Evolutionary conservation across 2,113 vertebrate genomes (phyloP).

Genomic region (Syngnathus typhle): DNA sequence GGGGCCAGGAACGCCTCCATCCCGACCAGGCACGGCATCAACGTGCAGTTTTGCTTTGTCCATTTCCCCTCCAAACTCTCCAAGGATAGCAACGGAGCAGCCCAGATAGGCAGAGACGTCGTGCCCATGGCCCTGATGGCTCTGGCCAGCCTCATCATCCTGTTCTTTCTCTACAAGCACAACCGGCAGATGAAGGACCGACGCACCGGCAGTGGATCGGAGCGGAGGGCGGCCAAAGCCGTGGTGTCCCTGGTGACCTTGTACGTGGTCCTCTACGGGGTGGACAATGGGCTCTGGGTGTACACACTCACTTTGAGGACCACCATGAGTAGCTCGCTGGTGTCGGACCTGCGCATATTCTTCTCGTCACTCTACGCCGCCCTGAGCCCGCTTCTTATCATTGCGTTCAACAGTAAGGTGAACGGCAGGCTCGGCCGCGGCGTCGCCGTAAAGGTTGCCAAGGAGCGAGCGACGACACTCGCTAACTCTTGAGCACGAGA

Average conservation of each 20-base stretch:
- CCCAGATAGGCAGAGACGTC: constrained; percentile 64
- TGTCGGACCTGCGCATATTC: constrained; percentile 69
- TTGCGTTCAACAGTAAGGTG: constrained; percentile 69
- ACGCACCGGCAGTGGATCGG: constrained; percentile 27
- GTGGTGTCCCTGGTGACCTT: constrained; percentile 65
- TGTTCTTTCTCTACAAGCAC: constrained; percentile 68
- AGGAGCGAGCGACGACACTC: constrained; percentile 21
- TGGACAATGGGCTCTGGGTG: constrained; percentile 72
- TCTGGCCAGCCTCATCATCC: constrained; percentile 61
- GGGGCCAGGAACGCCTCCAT: constrained; percentile 37
- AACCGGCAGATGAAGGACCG: constrained; percentile 57
- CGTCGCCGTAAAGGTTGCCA: constrained; percentile 22
- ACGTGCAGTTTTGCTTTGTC: constrained; percentile 63
- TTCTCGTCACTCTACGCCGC: constrained; percentile 69
- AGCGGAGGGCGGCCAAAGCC: constrained; percentile 62
- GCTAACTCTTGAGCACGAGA: constrained; percentile 5
- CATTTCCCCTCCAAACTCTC: constrained; percentile 56
- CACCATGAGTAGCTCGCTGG: constrained; percentile 59
- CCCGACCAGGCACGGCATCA: constrained; percentile 42
- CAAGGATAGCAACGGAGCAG: constrained; percentile 53
- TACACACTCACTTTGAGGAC: constrained; percentile 65
- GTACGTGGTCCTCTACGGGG: constrained; percentile 65
- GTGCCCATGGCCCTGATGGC: constrained; percentile 71
- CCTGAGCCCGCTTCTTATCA: constrained; percentile 68
- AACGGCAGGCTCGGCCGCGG: constrained; percentile 52